phyloP scores from a whole-genome alignment of 2,113 vertebrate species.

The Electrona antarctica region DNA sequence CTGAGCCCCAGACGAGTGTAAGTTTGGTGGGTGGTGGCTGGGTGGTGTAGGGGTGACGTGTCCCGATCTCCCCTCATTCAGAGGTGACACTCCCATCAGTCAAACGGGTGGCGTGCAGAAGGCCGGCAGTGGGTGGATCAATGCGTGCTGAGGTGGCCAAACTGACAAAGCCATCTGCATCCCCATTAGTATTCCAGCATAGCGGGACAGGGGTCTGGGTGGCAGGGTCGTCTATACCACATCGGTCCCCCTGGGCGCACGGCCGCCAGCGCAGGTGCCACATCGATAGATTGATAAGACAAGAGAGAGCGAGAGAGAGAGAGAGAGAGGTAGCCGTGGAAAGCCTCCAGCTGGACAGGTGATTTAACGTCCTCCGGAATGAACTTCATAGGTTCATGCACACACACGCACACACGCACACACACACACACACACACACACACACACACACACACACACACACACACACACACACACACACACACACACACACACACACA shows the following conservation, averaged over 20 bases:
- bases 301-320: slow-evolving; percentile 67
- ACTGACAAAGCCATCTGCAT: slow-evolving; percentile 75
- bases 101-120: slow-evolving; percentile 45
- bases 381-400: slow-evolving; percentile 6
- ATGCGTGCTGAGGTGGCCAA: slow-evolving; percentile 81
- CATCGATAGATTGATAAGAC: slow-evolving; percentile 82
- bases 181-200: slow-evolving; percentile 77
- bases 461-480: too few relatives aligned
- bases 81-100: slow-evolving; percentile 78
- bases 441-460: too few relatives aligned
- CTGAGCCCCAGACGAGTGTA: slow-evolving; percentile 13
- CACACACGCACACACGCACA: neutral
- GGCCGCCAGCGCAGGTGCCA: slow-evolving; percentile 58
- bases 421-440: neutral
- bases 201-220: slow-evolving; percentile 24
- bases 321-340: slow-evolving; percentile 63
- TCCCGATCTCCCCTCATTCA: slow-evolving; percentile 66
- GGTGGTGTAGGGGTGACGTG: slow-evolving; percentile 47
- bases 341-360: slow-evolving; percentile 45
- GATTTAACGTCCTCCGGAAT: slow-evolving; percentile 59
- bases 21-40: slow-evolving; percentile 4
- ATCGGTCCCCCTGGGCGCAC: slow-evolving; percentile 45
- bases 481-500: too few relatives aligned
- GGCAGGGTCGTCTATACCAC: slow-evolving; percentile 36
- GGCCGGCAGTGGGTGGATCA: slow-evolving; percentile 73